Evolutionary conservation across 1,140 invertebrate genomes (phyloP).

Genomic region (Danaus plexippus): DNA sequence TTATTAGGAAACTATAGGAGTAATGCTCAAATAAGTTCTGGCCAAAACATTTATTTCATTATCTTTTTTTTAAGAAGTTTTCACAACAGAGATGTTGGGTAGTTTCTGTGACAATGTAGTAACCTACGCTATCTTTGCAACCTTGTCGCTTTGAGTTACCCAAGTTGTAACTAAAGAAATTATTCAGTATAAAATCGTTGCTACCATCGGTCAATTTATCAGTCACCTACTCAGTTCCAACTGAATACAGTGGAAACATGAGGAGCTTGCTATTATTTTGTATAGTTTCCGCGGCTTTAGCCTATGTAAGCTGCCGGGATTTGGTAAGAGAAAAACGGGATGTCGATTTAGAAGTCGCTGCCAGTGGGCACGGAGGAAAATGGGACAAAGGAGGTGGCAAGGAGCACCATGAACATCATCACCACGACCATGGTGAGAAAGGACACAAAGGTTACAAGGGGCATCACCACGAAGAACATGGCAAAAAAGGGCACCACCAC

Average conservation of each 20-base stretch:
- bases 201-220: constrained; percentile 35
- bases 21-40: neutral
- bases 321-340: constrained; percentile 47
- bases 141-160: constrained; percentile 53
- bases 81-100: constrained; percentile 3
- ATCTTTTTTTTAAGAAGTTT: too few relatives aligned
- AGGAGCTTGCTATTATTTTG: constrained; percentile 49
- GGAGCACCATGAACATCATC: constrained; percentile 66
- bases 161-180: constrained; percentile 46
- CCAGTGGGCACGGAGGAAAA: constrained; percentile 71
- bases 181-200: constrained; percentile 57
- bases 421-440: constrained; percentile 72
- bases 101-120: constrained; percentile 29
- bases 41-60: too few relatives aligned
- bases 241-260: constrained; percentile 47
- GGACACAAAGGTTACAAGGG: constrained; percentile 73
- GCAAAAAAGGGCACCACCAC: constrained; percentile 80
- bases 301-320: constrained; percentile 48
- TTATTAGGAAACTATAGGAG: too few relatives aligned
- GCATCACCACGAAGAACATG: constrained; percentile 78
- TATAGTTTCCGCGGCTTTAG: constrained; percentile 46
- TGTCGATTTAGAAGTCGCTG: constrained; percentile 71
- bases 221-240: constrained; percentile 44
- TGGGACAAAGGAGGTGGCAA: constrained; percentile 73
- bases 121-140: constrained; percentile 27